phyloP scores from a whole-genome alignment of 2,888 invertebrate species.

The Stenurella melanura region DNA sequence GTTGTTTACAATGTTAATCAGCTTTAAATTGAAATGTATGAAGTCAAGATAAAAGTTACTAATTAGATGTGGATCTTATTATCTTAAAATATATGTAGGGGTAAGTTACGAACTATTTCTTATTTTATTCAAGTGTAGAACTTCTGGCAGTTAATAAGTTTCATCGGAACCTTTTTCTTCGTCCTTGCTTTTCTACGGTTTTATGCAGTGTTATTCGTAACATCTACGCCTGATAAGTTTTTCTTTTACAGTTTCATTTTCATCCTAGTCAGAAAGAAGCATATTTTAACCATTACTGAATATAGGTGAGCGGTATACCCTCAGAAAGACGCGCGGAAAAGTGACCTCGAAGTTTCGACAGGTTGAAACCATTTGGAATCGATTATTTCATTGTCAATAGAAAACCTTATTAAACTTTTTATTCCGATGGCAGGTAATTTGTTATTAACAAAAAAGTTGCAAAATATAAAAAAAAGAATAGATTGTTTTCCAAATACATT shows the following conservation, averaged over 20 bases:
- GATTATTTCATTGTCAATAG: too few relatives aligned
- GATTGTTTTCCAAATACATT: too few relatives aligned
- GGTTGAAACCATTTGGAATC: too few relatives aligned
- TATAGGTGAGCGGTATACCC: too few relatives aligned
- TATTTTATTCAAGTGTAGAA: conserved; percentile 21
- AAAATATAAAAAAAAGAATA: too few relatives aligned
- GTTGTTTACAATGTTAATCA: too few relatives aligned
- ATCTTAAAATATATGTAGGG: neutral
- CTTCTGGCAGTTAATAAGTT: conserved; percentile 7
- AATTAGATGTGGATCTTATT: neutral
- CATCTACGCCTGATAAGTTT: conserved; percentile 1
- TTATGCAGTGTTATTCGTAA: conserved; percentile 3
- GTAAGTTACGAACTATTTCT: neutral
- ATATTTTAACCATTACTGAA: neutral
- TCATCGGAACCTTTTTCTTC: neutral
- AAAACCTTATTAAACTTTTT: too few relatives aligned
- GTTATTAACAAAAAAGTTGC: too few relatives aligned
- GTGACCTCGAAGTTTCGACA: too few relatives aligned
- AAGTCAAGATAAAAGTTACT: neutral
- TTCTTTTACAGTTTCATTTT: conserved; percentile 16
- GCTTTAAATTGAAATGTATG: too few relatives aligned
- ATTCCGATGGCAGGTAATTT: too few relatives aligned
- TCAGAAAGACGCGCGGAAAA: too few relatives aligned
- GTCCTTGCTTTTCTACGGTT: conserved; percentile 3
- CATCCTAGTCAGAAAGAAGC: neutral